A percentile compares a stretch with the other conserved stretches of the same genome.
Conservation (phyloP, 2,113 vertebrate species). For the Galeopterus variegatus region DNA sequence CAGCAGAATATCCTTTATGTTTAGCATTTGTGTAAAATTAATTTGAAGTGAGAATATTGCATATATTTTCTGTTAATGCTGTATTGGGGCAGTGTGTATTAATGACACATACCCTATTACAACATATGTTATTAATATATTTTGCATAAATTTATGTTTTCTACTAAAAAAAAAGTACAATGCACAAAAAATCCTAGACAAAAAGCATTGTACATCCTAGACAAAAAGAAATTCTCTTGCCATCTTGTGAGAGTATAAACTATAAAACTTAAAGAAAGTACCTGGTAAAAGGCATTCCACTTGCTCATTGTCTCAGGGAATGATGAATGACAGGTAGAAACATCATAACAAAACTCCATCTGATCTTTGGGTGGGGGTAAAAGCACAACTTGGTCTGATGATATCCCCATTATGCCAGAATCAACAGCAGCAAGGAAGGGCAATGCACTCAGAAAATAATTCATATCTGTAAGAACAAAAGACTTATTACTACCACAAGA, state of each 20-base stretch:
- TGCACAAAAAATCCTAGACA: not conserved
- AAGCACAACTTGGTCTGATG: slow-evolving; percentile 83
- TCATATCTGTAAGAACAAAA: slow-evolving; percentile 85
- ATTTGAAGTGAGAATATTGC: not conserved
- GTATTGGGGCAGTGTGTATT: not conserved
- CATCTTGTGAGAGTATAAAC: not conserved
- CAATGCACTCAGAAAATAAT: slow-evolving; percentile 88
- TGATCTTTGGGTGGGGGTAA: slow-evolving; percentile 78
- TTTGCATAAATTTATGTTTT: not conserved
- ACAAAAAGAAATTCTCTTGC: not conserved
- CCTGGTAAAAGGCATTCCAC: slow-evolving; percentile 90
- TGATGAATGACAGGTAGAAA: slow-evolving; percentile 80
- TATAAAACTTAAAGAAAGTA: slow-evolving; percentile 64
- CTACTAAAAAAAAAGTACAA: not conserved
- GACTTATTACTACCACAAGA: not conserved
- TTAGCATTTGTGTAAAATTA: not conserved
- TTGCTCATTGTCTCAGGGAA: slow-evolving; percentile 81
- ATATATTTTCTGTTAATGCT: not conserved
- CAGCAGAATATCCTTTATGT: not conserved
- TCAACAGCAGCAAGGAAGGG: slow-evolving; percentile 90
- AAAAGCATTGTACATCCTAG: not conserved
- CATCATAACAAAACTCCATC: slow-evolving; percentile 84
- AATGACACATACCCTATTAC: not conserved
- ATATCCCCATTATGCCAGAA: slow-evolving; percentile 86
- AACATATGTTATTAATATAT: not conserved